These are phyloP conservation scores for Congeria kusceri DNA, from an alignment of 2,888 invertebrate genomes.

Conservation along the genomic window DNA sequence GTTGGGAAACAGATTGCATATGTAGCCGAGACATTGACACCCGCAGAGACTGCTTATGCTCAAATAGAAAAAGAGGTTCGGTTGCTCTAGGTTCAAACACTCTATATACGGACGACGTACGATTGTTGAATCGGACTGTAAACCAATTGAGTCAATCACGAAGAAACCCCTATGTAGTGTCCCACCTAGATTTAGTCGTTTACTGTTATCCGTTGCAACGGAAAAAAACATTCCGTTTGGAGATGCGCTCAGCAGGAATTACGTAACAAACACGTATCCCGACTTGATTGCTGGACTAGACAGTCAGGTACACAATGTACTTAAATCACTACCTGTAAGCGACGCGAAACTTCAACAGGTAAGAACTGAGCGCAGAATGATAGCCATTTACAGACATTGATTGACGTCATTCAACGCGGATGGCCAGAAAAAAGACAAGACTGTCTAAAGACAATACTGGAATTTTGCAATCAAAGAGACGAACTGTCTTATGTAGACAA, in stretches of 20 bases:
- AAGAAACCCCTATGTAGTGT: neutral
- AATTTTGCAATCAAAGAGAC: neutral
- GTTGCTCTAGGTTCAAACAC: neutral
- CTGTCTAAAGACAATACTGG: neutral
- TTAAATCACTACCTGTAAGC: neutral
- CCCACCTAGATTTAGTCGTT: neutral
- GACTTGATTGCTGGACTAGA: neutral
- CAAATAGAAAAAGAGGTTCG: constrained; percentile 41
- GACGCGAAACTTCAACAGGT: neutral
- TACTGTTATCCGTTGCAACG: neutral
- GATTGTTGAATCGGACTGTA: neutral
- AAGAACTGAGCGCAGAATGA: neutral
- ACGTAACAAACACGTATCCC: neutral
- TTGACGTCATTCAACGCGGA: neutral
- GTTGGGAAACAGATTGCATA: constrained; percentile 17
- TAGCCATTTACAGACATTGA: neutral
- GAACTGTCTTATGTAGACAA: neutral
- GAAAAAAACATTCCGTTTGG: neutral
- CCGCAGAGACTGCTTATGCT: constrained; percentile 23
- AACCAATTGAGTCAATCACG: neutral
- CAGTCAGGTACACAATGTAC: neutral
- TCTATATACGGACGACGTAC: no score
- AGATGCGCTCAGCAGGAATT: neutral
- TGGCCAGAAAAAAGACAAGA: neutral
- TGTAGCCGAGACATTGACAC: constrained; percentile 30